phyloP scores from a whole-genome alignment of 2,797 vertebrate genomes.

The Limosa lapponica region DNA sequence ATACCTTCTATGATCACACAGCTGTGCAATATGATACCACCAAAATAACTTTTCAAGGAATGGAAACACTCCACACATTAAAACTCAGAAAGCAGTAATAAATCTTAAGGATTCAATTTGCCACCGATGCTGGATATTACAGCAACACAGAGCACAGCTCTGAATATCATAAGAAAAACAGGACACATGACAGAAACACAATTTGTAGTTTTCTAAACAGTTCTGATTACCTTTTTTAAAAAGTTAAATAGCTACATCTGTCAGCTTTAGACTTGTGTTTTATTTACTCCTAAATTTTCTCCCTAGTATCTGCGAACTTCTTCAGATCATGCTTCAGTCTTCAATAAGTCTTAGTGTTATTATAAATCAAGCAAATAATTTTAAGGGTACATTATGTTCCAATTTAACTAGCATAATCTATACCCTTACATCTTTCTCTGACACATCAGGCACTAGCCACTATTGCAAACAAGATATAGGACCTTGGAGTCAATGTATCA shows the following conservation, averaged over 20 bases:
- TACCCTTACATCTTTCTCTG: neutral
- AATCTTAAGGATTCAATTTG: conserved; percentile 6
- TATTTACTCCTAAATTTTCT: neutral
- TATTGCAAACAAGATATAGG: neutral
- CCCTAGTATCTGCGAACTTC: neutral
- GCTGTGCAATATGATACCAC: conserved; percentile 20
- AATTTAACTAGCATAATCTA: neutral
- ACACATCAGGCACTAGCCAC: neutral
- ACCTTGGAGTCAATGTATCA: neutral
- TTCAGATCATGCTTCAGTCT: neutral
- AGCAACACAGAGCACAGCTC: neutral
- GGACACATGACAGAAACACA: neutral
- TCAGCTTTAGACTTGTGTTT: neutral
- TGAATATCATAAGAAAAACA: neutral
- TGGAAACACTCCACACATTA: neutral
- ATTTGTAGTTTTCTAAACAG: neutral
- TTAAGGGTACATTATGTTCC: neutral
- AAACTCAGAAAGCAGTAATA: neutral
- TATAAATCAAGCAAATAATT: neutral
- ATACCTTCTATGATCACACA: conserved; percentile 11
- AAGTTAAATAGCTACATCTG: neutral
- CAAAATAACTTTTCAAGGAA: conserved; percentile 16
- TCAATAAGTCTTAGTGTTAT: neutral
- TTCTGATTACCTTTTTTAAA: neutral
- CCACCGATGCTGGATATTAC: neutral